Percentiles rank a stretch among this genome's conserved stretches.
Conservation (phyloP, 2,113 vertebrate species). For the Laterallus jamaicensis region DNA sequence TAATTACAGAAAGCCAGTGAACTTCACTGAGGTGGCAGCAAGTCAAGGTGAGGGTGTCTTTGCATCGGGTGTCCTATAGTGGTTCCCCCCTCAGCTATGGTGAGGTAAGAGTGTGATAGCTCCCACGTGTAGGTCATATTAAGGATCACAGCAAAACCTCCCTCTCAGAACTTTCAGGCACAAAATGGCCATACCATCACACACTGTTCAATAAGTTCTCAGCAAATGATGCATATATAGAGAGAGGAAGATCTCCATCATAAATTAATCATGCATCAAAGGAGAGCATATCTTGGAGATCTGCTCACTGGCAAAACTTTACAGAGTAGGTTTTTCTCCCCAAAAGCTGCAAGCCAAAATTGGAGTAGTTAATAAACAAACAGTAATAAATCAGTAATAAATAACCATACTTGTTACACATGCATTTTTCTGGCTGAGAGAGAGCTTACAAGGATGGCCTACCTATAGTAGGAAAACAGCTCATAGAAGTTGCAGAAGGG, state of each 20-base stretch:
- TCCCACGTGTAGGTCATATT: neutral
- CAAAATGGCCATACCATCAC: neutral
- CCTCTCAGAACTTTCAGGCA: neutral
- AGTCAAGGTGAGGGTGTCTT: neutral
- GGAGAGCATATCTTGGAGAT: neutral
- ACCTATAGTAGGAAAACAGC: neutral
- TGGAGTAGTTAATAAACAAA: neutral
- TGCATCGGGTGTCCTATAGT: neutral
- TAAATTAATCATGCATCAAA: neutral
- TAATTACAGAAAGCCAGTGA: neutral
- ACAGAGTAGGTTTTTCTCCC: neutral
- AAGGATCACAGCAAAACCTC: neutral
- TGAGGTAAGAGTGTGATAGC: neutral
- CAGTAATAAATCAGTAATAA: slow-evolving; percentile 14
- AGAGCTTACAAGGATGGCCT: neutral
- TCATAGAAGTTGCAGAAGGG: neutral
- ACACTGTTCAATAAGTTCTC: neutral
- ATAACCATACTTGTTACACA: neutral
- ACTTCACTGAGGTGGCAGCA: neutral
- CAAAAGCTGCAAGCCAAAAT: neutral
- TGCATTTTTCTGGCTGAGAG: neutral
- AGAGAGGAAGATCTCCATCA: neutral
- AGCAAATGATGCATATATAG: fast-evolving
- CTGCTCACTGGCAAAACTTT: neutral
- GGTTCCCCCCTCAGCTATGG: neutral